phyloP scores from a whole-genome alignment of 1,140 invertebrate species.

The Eufriesea mexicana region DNA sequence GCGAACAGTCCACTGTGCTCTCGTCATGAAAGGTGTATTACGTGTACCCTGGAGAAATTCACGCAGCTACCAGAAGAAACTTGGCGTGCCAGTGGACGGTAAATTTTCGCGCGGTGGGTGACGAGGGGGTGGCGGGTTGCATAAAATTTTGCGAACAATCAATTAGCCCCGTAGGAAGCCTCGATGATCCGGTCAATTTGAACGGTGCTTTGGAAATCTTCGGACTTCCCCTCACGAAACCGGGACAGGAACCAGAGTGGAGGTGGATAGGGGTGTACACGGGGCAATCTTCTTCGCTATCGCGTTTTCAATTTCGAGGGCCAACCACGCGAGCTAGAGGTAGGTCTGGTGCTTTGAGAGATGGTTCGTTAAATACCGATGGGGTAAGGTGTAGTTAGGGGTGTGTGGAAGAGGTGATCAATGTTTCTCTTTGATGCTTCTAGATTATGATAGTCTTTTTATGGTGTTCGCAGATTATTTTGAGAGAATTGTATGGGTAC shows the following conservation, averaged over 20 bases:
- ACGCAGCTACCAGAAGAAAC: slow-evolving; percentile 53
- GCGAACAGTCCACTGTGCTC: slow-evolving; percentile 13
- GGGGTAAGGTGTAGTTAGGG: too few species aligned
- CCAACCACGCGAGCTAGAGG: not conserved
- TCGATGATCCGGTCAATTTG: slow-evolving; percentile 73
- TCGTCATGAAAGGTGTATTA: slow-evolving; percentile 35
- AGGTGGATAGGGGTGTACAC: not conserved
- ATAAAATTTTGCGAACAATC: slow-evolving; percentile 79
- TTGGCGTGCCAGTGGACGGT: slow-evolving; percentile 72
- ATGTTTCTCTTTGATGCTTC: too few species aligned
- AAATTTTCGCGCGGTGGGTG: slow-evolving; percentile 61
- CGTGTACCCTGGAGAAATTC: slow-evolving; percentile 53
- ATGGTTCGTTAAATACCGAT: not conserved
- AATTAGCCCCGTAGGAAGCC: slow-evolving; percentile 74
- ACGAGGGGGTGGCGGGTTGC: slow-evolving; percentile 16
- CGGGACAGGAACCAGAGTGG: not conserved
- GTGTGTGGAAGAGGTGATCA: too few species aligned
- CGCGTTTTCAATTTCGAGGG: slow-evolving; percentile 51
- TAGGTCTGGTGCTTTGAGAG: too few species aligned
- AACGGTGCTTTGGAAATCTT: slow-evolving; percentile 59
- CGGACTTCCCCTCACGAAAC: slow-evolving; percentile 58
- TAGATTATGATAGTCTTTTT: too few species aligned
- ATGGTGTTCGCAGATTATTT: too few species aligned
- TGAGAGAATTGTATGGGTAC: too few species aligned
- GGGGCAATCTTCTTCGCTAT: slow-evolving; percentile 34